Evolutionary conservation across 2,113 vertebrate genomes (phyloP), one percentile per base, ranked within the genome.

Genomic region (Nibea coibor): DNA sequence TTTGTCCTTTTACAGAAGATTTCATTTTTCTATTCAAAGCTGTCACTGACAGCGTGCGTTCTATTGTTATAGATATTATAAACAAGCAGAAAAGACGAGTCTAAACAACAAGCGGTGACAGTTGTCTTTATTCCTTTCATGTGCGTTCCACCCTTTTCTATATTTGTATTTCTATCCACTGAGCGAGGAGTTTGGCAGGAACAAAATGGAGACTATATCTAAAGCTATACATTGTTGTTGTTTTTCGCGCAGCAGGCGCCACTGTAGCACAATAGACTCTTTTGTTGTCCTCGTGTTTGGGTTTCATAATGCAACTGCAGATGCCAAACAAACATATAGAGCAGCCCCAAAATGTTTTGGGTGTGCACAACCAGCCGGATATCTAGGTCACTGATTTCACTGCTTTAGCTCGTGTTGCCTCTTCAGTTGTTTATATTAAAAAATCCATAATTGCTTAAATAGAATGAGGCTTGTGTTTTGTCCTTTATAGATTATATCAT

Each of bases 41-140:
- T 63, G 63, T 76, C 63, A 61, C 0, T 50, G 51, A 12, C 59
- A 24, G 39, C 31, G 50, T 50, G 14, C 0, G 1, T 17, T 72
- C 24, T 28, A 17, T 64, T 78, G 17, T 68, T 31, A 59, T 71
- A 4, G 65, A 77, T 56, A 68, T 61, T 43, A 43, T 50, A 79
- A 77, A 57, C 4, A 61, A 31, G 64, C 17, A 2, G 31, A 66
- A 35, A 48, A 67, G 50, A 9, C 11, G 35, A 62, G 75, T 59
- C 78, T 83, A 54, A 81, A 71, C 74, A 62, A 17, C 31, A 31
- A 64, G 69, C 76, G 53, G 56, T 78, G 57, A 74, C 51, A 70
- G 64, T 76, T 88, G 85, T 74, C 73, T 83, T 79, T 74, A 50
- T 75, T 65, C 26, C 22, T 58, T 72, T 73, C 10, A n/a, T 67